A percentile compares a stretch with the other conserved stretches of the same genome.
phyloP scores from a whole-genome alignment of 2,797 vertebrate genomes.

The Poliocrania exsul region DNA sequence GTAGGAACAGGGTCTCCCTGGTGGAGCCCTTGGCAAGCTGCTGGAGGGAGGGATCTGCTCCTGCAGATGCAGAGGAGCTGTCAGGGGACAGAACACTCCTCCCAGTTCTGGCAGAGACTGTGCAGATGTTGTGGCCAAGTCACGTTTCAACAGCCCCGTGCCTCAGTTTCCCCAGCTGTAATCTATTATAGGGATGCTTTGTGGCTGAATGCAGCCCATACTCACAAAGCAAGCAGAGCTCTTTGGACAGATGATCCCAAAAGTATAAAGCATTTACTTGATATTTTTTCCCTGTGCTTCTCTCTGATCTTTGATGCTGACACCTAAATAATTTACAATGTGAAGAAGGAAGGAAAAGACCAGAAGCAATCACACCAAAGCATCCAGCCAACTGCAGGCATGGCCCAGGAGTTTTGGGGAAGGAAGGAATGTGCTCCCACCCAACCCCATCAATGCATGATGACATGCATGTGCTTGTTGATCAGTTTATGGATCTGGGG shows the following conservation, averaged over 20 bases:
- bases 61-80: slow-evolving; percentile 42
- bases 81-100: neutral
- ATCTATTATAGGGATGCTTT: slow-evolving; percentile 42
- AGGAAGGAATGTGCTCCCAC: slow-evolving; percentile 23
- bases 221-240: neutral
- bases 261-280: slow-evolving; percentile 31
- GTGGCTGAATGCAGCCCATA: slow-evolving; percentile 22
- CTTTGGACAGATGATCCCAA: slow-evolving; percentile 39
- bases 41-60: slow-evolving; percentile 16
- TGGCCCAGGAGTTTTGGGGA: neutral
- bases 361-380: slow-evolving; percentile 57
- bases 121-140: slow-evolving; percentile 54
- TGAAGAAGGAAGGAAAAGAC: slow-evolving; percentile 61
- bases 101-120: slow-evolving; percentile 35
- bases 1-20: neutral
- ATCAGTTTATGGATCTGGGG: slow-evolving; percentile 46
- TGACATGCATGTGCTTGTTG: slow-evolving; percentile 51
- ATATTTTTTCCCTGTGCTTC: slow-evolving; percentile 11
- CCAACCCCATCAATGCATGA: neutral
- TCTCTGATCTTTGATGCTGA: slow-evolving; percentile 61
- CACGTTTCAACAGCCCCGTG: slow-evolving; percentile 40
- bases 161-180: slow-evolving; percentile 71
- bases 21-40: slow-evolving; percentile 9
- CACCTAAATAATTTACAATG: slow-evolving; percentile 60
- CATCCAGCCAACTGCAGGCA: slow-evolving; percentile 25